Base-by-base conservation (phyloP, 2,888 invertebrate species). In the Acleris sparsana region DNA sequence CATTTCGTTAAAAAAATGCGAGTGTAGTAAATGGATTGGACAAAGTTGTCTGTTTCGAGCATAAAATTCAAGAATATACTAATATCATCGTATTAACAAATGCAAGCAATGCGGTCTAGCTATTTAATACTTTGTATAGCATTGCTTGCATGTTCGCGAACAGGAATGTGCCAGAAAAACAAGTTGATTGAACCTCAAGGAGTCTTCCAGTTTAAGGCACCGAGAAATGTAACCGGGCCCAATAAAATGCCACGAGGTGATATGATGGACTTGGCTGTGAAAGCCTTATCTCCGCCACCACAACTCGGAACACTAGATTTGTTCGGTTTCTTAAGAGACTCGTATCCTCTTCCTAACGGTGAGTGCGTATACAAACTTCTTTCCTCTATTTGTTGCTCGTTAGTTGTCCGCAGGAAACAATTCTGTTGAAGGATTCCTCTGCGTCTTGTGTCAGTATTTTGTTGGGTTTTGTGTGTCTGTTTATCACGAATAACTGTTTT, bases 341-440 rank as follows among this genome's bases (percentile, higher is more conserved):
- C 69, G 0, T 71, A 69, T 43, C 68, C 65, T 25, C 59, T 71
- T 48, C 69, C 71, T 56, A 56, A 51, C 51, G 71, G 71, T 69
- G 58, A 71, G 68, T 63, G 9, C 44, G 13, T 53, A 1, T 46
- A n/a, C 11, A 44, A 62, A 5, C 53, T 13, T 13, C 18, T 56
- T 46, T 22, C n/a, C 57, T 18, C 46, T 13, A 39, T 39, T 39
- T 39, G 39, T 9, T 11, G 57, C 22, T 17, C 1, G 1, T 57
- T 29, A 44, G 22, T 25, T 44, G 16, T 57, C 46, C 4, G 25
- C 25, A 52, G 22, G 22, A 57, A 13, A 46, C 17, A 25, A 17
- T 13, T 44, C 3, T 16, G 44, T 44, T 33, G 33, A 9, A 3
- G 9, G 2, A 33, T 9, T 33, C 3, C 0, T 33, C 33, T 3